Evolutionary conservation across 1,140 invertebrate genomes (phyloP).

Genomic region (Bradynema listronoti): DNA sequence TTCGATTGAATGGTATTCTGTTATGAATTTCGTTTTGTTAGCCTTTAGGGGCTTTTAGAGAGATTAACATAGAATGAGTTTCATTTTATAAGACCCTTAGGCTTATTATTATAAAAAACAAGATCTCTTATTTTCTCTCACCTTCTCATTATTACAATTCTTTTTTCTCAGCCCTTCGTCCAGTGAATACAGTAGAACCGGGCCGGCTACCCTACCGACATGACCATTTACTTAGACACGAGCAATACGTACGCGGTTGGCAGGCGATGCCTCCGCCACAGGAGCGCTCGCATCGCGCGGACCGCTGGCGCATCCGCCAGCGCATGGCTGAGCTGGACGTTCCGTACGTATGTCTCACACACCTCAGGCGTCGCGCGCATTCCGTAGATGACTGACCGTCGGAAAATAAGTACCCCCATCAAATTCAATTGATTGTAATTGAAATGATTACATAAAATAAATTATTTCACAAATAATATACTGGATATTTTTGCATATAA

Average conservation of each 20-base stretch:
- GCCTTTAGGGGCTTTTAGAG: background rate
- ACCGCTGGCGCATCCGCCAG: too few species aligned
- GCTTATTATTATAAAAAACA: too few species aligned
- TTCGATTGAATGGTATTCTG: background rate
- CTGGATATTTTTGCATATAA: too few species aligned
- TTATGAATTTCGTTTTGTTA: background rate
- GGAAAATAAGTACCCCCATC: too few species aligned
- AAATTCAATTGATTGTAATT: too few species aligned
- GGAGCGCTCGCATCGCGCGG: conserved; percentile 29
- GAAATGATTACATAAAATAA: too few species aligned
- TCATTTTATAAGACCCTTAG: background rate
- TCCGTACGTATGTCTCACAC: too few species aligned
- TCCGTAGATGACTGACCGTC: too few species aligned
- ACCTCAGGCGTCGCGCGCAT: too few species aligned
- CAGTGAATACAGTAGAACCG: conserved; percentile 15
- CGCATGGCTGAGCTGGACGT: too few species aligned
- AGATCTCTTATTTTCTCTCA: background rate
- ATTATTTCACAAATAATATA: too few species aligned
- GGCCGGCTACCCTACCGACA: conserved; percentile 41
- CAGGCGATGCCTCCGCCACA: conserved; percentile 32
- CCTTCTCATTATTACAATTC: background rate
- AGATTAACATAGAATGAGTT: background rate
- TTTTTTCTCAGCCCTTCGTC: conserved; percentile 3
- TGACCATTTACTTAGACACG: conserved; percentile 29
- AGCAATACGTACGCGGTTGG: conserved; percentile 38